Evolutionary conservation across 2,888 invertebrate species (phyloP).

Genomic region (Hemithea aestivaria): DNA sequence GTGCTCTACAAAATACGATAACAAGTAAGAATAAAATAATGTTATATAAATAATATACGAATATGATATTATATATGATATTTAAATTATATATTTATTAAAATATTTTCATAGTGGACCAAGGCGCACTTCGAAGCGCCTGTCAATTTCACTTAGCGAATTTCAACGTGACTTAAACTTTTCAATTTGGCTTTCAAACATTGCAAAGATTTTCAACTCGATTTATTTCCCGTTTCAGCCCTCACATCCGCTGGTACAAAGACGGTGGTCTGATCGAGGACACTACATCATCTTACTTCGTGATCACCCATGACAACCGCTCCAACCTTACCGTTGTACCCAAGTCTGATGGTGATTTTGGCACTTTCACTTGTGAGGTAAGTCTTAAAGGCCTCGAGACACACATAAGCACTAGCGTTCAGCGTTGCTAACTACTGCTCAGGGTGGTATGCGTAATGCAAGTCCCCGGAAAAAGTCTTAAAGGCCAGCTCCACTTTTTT

Average conservation of each 20-base stretch:
- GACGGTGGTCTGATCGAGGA: slow-evolving; percentile 45
- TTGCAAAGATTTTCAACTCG: not conserved
- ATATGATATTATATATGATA: too few species aligned
- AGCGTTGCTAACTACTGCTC: too few species aligned
- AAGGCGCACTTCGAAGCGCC: too few species aligned
- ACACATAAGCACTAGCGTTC: too few species aligned
- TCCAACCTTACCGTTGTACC: slow-evolving; percentile 62
- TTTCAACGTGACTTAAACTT: not conserved
- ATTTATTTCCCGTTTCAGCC: slow-evolving; percentile 33
- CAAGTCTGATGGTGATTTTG: slow-evolving; percentile 48
- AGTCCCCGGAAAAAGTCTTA: too few species aligned
- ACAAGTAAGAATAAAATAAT: slow-evolving; percentile 43
- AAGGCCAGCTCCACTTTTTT: too few species aligned
- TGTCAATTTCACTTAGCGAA: too few species aligned
- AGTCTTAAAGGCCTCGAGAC: slow-evolving; percentile 17
- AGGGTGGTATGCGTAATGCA: too few species aligned
- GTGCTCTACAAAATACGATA: slow-evolving; percentile 53
- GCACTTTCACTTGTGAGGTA: slow-evolving; percentile 66
- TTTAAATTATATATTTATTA: too few species aligned
- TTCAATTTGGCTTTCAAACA: not conserved
- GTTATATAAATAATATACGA: too few species aligned
- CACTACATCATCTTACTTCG: slow-evolving; percentile 33
- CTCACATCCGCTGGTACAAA: slow-evolving; percentile 63
- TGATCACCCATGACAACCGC: slow-evolving; percentile 42
- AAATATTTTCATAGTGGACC: too few species aligned